A percentile compares a stretch with the other conserved stretches of the same genome.
These are phyloP conservation scores for Sebastes flavidus DNA, from an alignment of 2,797 vertebrate species.

Conservation along the genomic window DNA sequence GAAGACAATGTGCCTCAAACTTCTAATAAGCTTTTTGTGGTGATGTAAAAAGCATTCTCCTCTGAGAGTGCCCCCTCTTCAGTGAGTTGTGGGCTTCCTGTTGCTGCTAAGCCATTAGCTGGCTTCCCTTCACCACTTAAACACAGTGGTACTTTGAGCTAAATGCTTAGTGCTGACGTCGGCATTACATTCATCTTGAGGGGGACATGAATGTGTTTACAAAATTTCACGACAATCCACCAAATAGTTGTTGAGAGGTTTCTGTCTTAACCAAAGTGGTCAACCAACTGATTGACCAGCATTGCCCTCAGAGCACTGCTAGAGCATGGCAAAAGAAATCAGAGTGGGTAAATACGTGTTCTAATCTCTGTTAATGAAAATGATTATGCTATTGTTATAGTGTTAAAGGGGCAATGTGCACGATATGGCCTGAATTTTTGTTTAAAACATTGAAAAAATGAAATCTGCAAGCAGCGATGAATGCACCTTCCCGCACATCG, in stretches of 20 bases:
- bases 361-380: no score
- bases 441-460: no score
- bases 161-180: background rate
- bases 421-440: no score
- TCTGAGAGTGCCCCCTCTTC: conserved; percentile 23
- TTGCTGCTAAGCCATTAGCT: conserved; percentile 47
- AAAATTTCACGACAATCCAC: background rate
- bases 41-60: conserved; percentile 25
- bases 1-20: conserved; percentile 1
- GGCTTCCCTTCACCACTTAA: conserved; percentile 31
- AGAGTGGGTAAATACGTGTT: no score
- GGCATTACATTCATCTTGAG: background rate
- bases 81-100: conserved; percentile 50
- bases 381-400: no score
- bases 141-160: background rate
- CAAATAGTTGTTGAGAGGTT: background rate
- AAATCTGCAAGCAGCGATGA: no score
- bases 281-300: background rate
- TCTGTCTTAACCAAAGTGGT: background rate
- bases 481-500: no score
- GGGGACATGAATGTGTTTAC: background rate
- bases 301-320: background rate
- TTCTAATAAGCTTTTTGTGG: conserved; percentile 42
- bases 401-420: no score
- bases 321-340: no score